These are phyloP conservation scores for Dysmachus trigonus DNA, from an alignment of 2,888 invertebrate genomes.

Conservation along the genomic window DNA sequence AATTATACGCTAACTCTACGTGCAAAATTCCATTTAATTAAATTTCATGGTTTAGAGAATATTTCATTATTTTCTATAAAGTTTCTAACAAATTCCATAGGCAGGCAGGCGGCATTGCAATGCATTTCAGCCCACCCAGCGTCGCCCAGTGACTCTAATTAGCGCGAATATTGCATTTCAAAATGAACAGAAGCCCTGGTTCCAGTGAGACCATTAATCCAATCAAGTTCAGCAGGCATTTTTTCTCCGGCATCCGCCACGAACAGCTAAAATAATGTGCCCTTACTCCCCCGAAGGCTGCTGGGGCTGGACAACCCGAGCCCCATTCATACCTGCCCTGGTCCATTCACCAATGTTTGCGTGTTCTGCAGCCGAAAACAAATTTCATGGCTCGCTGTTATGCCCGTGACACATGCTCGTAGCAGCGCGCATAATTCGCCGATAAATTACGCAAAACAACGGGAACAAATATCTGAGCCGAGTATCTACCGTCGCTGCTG, in stretches of 20 bases:
- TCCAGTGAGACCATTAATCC: not conserved
- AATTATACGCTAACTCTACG: not conserved
- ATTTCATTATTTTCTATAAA: not conserved
- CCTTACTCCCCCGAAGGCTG: not conserved
- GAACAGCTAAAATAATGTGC: not conserved
- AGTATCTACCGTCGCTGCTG: conserved; percentile 1
- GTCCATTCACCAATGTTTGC: not conserved
- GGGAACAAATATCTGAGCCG: conserved; percentile 11
- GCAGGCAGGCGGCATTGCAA: not conserved
- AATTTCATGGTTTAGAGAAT: not conserved
- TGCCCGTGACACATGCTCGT: not conserved
- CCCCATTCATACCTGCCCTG: not conserved
- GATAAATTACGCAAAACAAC: conserved; percentile 36
- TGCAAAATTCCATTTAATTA: not conserved
- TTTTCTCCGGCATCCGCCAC: not conserved
- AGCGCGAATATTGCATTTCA: not conserved
- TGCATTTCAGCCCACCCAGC: not conserved
- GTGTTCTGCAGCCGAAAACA: not conserved
- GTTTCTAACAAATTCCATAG: not conserved
- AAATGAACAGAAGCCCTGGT: not conserved
- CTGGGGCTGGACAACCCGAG: not conserved
- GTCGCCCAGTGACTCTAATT: not conserved
- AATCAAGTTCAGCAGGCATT: not conserved
- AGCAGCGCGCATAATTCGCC: not conserved
- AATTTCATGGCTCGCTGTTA: not conserved